These are phyloP conservation scores for Anagyrus pseudococci DNA, from an alignment of 2,888 invertebrate genomes.

Conservation along the genomic window DNA sequence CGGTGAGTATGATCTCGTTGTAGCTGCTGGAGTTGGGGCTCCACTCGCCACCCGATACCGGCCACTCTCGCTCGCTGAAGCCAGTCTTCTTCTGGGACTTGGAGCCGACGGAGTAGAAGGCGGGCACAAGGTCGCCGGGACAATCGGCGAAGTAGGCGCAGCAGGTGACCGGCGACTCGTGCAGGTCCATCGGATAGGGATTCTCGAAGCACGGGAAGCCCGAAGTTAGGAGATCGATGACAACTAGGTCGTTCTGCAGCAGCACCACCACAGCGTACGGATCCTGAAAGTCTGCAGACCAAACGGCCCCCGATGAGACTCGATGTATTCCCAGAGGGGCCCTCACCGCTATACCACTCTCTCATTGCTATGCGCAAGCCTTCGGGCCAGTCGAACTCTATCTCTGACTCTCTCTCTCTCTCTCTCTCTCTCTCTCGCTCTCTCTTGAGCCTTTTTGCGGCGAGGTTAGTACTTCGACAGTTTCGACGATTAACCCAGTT, in stretches of 20 bases:
- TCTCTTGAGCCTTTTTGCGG: too few relatives aligned
- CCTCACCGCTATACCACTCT: too few relatives aligned
- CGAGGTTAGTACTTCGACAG: too few relatives aligned
- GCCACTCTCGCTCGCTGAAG: conserved; percentile 94
- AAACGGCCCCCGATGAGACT: too few relatives aligned
- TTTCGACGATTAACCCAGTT: too few relatives aligned
- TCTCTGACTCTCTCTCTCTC: too few relatives aligned
- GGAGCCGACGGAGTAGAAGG: conserved; percentile 93
- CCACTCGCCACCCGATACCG: conserved; percentile 96
- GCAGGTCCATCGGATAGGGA: conserved; percentile 99
- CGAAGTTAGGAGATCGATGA: conserved; percentile 92
- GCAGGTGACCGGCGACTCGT: conserved; percentile 98
- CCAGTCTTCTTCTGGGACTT: conserved; percentile 76
- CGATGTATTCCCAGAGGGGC: too few relatives aligned
- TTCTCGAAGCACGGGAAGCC: conserved; percentile 99
- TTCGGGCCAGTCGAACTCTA: too few relatives aligned
- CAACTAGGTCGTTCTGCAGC: conserved; percentile 96
- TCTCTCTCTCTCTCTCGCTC: too few relatives aligned
- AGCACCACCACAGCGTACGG: conserved; percentile 98
- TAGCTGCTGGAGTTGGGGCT: conserved; percentile 95
- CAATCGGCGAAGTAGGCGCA: conserved; percentile 98
- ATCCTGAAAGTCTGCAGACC: conserved; percentile 86
- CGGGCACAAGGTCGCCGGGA: conserved; percentile 96
- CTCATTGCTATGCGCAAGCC: too few relatives aligned
- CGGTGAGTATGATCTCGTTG: conserved; percentile 98